Evolutionary conservation across 2,797 vertebrate genomes (phyloP).

Genomic region (Siniperca scherzeri): DNA sequence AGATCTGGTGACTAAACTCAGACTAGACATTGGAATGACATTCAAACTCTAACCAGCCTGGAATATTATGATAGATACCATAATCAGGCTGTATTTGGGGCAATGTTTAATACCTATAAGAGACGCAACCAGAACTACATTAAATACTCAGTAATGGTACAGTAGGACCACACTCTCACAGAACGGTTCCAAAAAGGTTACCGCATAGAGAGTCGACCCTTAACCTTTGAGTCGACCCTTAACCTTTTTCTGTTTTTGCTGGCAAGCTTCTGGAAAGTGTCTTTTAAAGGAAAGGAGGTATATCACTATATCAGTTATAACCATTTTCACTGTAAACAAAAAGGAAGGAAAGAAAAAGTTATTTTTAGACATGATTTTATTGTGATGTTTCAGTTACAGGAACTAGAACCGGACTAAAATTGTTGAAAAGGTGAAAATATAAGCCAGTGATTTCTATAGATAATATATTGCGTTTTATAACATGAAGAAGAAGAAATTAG

Average conservation of each 20-base stretch:
- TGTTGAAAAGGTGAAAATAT: not conserved
- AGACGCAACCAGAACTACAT: slow-evolving; percentile 11
- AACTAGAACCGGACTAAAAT: not conserved
- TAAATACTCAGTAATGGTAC: not conserved
- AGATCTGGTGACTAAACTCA: slow-evolving; percentile 9
- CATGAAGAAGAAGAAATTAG: not conserved
- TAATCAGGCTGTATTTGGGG: not conserved
- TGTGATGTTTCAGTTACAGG: not conserved
- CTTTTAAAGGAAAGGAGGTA: not conserved
- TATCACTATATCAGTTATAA: not conserved
- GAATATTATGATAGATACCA: not conserved
- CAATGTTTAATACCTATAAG: slow-evolving; percentile 2
- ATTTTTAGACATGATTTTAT: not conserved
- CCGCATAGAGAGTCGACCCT: not conserved
- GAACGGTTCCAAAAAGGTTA: not conserved
- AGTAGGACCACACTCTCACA: not conserved
- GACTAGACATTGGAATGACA: slow-evolving; percentile 1
- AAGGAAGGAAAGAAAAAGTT: not conserved
- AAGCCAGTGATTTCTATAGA: not conserved
- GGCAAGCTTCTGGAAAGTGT: not conserved
- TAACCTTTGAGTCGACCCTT: not conserved
- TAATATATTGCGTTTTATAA: not conserved
- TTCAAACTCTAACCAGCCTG: not conserved
- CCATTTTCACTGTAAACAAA: not conserved
- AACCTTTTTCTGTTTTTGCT: not conserved